Evolutionary conservation across 2,113 vertebrate species (phyloP).

Genomic region (Ctenomys sociabilis): DNA sequence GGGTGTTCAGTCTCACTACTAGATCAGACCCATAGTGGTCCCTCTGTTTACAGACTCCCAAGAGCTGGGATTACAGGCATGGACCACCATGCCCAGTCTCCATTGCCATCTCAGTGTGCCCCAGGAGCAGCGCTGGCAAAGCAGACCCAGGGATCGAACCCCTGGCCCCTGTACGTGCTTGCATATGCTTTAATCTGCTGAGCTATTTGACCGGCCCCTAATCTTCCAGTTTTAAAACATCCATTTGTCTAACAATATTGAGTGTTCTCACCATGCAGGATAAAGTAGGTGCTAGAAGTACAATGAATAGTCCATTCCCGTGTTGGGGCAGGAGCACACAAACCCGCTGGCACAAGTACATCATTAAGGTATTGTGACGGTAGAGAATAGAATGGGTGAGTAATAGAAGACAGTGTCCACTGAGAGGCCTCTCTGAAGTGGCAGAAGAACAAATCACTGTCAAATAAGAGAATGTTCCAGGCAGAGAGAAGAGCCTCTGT

Average conservation of each 20-base stretch:
- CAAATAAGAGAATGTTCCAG: neutral
- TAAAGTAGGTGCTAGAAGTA: neutral
- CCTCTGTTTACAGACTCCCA: no score
- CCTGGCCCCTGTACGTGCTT: no score
- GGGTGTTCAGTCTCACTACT: no score
- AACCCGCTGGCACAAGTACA: neutral
- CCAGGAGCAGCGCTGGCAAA: no score
- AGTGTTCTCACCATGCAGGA: neutral
- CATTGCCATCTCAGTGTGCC: no score
- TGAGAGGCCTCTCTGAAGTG: neutral
- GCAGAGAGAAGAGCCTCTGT: neutral
- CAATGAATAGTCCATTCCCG: neutral
- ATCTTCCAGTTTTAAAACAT: neutral
- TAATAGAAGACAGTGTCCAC: neutral
- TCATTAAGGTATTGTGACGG: neutral
- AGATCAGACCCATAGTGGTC: no score
- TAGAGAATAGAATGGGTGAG: neutral
- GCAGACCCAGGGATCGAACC: no score
- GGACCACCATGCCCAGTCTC: no score
- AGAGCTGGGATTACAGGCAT: no score
- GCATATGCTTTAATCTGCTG: no score
- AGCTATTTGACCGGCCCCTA: no score
- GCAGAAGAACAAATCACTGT: neutral
- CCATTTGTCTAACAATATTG: neutral
- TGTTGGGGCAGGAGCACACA: neutral